These are phyloP conservation scores for Eudorcas thomsonii DNA, from an alignment of 2,113 vertebrate species.

Conservation along the genomic window DNA sequence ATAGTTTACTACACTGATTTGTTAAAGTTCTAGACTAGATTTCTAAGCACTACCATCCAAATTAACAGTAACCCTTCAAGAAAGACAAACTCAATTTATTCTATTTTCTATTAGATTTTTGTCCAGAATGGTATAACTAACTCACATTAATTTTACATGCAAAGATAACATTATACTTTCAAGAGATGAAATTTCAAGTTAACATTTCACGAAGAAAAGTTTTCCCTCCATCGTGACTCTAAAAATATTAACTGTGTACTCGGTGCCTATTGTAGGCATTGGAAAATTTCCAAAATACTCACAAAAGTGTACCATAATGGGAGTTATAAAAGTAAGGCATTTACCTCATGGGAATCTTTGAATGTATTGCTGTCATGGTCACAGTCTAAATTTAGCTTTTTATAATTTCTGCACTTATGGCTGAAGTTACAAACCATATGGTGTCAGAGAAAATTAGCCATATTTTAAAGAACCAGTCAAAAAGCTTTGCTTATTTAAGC, in stretches of 20 bases:
- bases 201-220: neutral
- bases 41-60: neutral
- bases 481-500: neutral
- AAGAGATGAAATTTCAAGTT: neutral
- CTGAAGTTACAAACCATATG: constrained; percentile 60
- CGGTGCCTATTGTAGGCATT: neutral
- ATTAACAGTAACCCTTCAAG: neutral
- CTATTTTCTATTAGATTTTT: neutral
- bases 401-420: constrained; percentile 58
- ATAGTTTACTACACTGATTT: neutral
- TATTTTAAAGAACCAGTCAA: constrained; percentile 54
- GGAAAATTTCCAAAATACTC: constrained; percentile 55
- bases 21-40: neutral
- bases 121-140: neutral
- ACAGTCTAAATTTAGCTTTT: constrained; percentile 58
- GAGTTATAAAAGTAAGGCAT: constrained; percentile 37
- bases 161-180: constrained; percentile 14
- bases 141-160: neutral
- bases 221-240: neutral
- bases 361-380: constrained; percentile 31
- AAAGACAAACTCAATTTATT: neutral
- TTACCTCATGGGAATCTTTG: constrained; percentile 41
- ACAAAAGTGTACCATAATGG: constrained; percentile 39
- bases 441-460: constrained; percentile 44
- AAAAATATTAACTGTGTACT: neutral